A percentile compares a stretch with the other conserved stretches of the same genome.
Evolutionary conservation across 2,888 invertebrate genomes (phyloP).

Genomic region (Halictus ligatus): DNA sequence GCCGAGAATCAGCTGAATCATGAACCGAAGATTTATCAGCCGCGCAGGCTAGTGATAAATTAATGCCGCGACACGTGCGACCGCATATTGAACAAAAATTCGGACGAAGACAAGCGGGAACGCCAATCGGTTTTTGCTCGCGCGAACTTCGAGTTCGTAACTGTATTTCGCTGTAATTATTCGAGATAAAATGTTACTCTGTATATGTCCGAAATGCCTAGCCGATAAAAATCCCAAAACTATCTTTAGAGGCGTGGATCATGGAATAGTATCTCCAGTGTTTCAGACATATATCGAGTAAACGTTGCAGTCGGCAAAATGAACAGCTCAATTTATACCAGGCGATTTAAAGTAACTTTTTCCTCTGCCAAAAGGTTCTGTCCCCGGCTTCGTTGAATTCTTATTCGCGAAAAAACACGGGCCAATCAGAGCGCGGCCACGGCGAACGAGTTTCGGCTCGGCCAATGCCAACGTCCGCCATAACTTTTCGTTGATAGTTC

Average conservation of each 20-base stretch:
- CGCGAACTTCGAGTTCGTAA: background rate
- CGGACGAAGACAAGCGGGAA: background rate
- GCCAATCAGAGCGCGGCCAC: no score
- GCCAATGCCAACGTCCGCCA: no score
- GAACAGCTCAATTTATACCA: background rate
- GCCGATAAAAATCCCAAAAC: no score
- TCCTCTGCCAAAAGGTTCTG: background rate
- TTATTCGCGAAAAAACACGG: no score
- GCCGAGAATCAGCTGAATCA: conserved; percentile 9
- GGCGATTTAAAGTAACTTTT: background rate
- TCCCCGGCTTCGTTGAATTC: no score
- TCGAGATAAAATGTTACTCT: background rate
- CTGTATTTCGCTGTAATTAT: background rate
- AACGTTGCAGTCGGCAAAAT: background rate
- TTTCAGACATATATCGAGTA: no score
- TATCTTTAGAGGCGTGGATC: no score
- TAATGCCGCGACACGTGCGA: background rate
- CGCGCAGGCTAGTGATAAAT: background rate
- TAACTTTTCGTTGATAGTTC: no score
- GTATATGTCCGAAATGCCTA: no score
- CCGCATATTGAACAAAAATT: background rate
- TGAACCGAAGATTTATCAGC: conserved; percentile 9
- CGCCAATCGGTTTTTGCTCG: background rate
- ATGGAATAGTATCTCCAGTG: no score
- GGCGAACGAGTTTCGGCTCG: no score